Evolutionary conservation across 2,888 invertebrate genomes (phyloP), one percentile per base, ranked within the genome.

Genomic region (Ditula angustiorana): DNA sequence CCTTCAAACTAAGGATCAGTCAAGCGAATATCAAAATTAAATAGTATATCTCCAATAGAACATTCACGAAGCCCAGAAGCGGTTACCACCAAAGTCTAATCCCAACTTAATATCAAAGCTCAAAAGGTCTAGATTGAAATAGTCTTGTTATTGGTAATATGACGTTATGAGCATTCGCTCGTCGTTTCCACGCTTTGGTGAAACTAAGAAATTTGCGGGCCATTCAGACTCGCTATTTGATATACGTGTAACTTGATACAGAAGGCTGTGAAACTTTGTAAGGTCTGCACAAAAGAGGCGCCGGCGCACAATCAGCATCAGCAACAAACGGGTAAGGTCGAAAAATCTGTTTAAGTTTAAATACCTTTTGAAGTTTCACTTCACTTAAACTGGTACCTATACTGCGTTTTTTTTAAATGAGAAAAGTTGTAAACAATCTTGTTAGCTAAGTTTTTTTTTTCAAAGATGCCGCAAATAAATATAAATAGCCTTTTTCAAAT

Each of bases 221-320:
- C 26, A 64, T 60, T 60, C 63, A 56, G 53, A 62, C 47, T 52
- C 33, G 62, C 33, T 23, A 66, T 63, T 62, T 52, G 59, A 66
- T 66, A 67, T 61, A 44, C 60, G 59, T 52, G 57, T 56, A 61
- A 62, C 59, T 60, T 46, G 55, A 62, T 56, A 62, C 26, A 10
- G 30, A 41, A 50, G 41, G 53, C 24, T 49, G 35, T 50, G 47
- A 47, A 59, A 64, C 58, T 19, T 30, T 33, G 24, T 58, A 58
- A 16, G 24, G 35, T n/a, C 23, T 19, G 58, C 21, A n/a, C 24
- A 49, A 37, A 59, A 44, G 10, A 44, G 41, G 21, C 21, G 19
- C 21, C 3, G 10, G 8, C 0, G 21, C 19, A 44, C 21, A 44
- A 11, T 2, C 10, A 21, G 21, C 41, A 21, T 21, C 41, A 44